A percentile compares a stretch with the other conserved stretches of the same genome.
These are phyloP conservation scores for Sminthurides bifidus DNA, from an alignment of 1,140 invertebrate genomes.

Conservation along the genomic window DNA sequence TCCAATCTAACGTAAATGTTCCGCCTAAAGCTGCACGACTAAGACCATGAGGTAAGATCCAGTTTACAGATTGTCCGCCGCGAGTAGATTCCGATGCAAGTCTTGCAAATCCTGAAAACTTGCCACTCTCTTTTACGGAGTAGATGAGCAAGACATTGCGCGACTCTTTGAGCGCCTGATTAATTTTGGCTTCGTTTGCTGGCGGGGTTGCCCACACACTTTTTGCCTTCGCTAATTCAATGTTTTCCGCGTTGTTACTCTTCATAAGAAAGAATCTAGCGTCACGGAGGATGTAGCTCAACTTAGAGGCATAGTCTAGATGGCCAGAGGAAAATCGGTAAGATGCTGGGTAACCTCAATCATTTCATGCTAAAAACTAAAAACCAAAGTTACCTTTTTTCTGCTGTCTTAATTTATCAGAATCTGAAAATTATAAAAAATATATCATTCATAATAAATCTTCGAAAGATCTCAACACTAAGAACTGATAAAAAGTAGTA, in stretches of 20 bases:
- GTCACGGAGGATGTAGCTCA: slow-evolving; percentile 90
- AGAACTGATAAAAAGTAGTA: not conserved
- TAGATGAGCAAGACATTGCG: slow-evolving; percentile 92
- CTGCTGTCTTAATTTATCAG: not conserved
- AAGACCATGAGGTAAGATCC: slow-evolving; percentile 90
- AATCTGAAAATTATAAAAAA: slow-evolving; percentile 1
- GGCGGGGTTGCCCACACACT: slow-evolving; percentile 96
- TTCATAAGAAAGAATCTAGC: slow-evolving; percentile 95
- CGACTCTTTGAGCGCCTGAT: slow-evolving; percentile 81
- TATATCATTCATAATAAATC: not conserved
- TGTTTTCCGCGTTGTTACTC: slow-evolving; percentile 95
- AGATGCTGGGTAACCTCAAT: not conserved
- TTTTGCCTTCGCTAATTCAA: slow-evolving; percentile 84
- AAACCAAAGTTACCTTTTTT: slow-evolving; percentile 4
- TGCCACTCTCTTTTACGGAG: slow-evolving; percentile 94
- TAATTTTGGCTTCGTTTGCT: slow-evolving; percentile 91
- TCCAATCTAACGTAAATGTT: slow-evolving; percentile 93
- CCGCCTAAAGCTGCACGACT: slow-evolving; percentile 84
- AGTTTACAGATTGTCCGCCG: slow-evolving; percentile 76
- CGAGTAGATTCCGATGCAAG: slow-evolving; percentile 74
- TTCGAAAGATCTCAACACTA: not conserved
- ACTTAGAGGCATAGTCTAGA: slow-evolving; percentile 50
- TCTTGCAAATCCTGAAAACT: slow-evolving; percentile 78
- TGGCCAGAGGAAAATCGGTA: not conserved
- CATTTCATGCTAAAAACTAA: not conserved